Base-by-base conservation (phyloP, 2,797 vertebrate genomes). In the Spheniscus humboldti region DNA sequence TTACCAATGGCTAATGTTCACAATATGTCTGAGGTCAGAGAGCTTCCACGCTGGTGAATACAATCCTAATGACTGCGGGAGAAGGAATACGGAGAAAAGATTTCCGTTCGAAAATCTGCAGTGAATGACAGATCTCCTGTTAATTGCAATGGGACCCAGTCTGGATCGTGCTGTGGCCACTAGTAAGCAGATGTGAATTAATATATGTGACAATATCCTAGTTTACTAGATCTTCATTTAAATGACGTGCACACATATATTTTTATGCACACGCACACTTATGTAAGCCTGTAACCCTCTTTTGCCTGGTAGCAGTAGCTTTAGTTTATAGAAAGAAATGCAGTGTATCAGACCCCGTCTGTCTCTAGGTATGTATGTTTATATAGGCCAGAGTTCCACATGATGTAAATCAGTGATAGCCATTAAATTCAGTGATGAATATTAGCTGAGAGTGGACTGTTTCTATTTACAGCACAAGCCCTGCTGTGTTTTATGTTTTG, bases 401-500 rank as follows among this genome's bases (percentile, higher is more conserved):
- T 66, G 82, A 52, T 86, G 85, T 81, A 86, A 91, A 83, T 88
- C 92, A 72, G 75, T 43, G 76, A 67, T 66, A 62, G 69, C 73
- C 33, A 9, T 73, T 91, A 56, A 50, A 81, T 75, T 47, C 55
- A 39, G 81, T 63, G 89, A 76, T 71, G 82, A 72, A 94, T 89
- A 66, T 37, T 77, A 88, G 91, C 81, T 82, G 87, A 83, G 69
- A 71, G 78, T 55, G 43, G 68, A 53, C 88, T 78, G 81, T 28
- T 93, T 87, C 95, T 96, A 81, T 95, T 94, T 96, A 90, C 52
- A 94, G 87, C 55, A 93, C 89, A 95, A 93, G 74, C 79, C 59
- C 62, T 73, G 73, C 92, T 95, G 79, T 96, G 76, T 90, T 91
- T 72, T 67, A 13, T 94, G 81, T 93, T 97, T 96, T 93, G 84